Evolutionary conservation across 2,888 invertebrate species (phyloP), one percentile per base, ranked within the genome.

Genomic region (Cryptocheilus praepositus): DNA sequence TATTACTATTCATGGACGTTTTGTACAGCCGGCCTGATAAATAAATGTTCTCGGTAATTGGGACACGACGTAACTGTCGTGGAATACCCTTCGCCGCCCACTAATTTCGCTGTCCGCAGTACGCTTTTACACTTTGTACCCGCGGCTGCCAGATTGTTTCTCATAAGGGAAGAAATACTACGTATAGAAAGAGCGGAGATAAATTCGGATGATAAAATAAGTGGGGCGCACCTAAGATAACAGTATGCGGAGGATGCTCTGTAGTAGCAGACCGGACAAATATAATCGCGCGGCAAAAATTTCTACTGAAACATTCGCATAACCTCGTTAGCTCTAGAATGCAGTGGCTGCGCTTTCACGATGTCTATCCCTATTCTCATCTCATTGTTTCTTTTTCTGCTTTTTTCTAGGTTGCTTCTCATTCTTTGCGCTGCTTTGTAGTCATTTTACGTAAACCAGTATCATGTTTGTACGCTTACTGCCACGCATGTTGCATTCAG

Each of bases 371-470:
- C 18, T 15, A 51, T 28, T 49, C 64, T 11, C 16, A 49, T 59
- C 11, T 57, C 13, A 13, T 25, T 11, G 21, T 46, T 13, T 21
- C 49, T 11, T 4, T 11, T 19, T 49, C 4, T 19, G 53, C 28
- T 5, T 58, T 58, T 58, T 28, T 16, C 16, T 49, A 3, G 21
- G 15, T 58, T 46, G 49, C 21, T 44, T 16, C 16, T 5, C 18
- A 5, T 11, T 2, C 8, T 7, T 36, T 7, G 13, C 36, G 36
- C 36, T 1, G 36, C 36, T 36, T 36, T 53, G 51, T 62, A 71
- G 66, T 53, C 45, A 71, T 73, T 61, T 73, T 61, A 62, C 66
- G 54, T 21, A 55, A 51, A 59, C 51, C 63, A 63, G 68, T 63
- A 51, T 53, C 18, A 28, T 8, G 46, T 36, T 36, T 36, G 36